Conservation (phyloP, 2,113 vertebrate genomes). For the Sula dactylatra region DNA sequence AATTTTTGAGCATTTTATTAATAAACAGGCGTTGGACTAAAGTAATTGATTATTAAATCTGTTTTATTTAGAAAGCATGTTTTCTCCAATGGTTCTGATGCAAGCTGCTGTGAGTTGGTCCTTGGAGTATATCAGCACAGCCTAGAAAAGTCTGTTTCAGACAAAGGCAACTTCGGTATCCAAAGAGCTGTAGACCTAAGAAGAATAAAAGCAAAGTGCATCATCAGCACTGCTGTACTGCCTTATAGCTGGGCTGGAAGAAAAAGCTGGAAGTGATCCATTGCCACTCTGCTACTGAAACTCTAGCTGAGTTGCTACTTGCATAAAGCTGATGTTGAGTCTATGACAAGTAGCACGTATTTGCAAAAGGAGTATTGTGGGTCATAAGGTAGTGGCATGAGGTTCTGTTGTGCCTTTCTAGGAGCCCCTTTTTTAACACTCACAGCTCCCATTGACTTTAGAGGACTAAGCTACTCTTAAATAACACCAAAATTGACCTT, state of each 20-base stretch:
- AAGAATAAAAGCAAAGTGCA: background rate
- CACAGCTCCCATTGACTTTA: accelerated
- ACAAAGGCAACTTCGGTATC: background rate
- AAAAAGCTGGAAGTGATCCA: background rate
- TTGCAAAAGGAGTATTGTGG: background rate
- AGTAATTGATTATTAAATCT: background rate
- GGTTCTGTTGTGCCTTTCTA: background rate
- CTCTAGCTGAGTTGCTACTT: background rate
- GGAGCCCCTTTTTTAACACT: background rate
- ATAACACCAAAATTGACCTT: background rate
- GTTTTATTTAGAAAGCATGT: background rate
- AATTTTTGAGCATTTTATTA: background rate
- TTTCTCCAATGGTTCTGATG: background rate
- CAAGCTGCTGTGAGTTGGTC: background rate
- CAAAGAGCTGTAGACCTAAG: background rate
- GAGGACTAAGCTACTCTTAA: background rate
- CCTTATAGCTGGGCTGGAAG: background rate
- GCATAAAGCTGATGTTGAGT: background rate
- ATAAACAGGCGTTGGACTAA: background rate
- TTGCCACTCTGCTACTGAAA: background rate
- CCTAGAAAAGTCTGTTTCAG: background rate
- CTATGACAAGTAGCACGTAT: background rate
- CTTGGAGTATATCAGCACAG: background rate
- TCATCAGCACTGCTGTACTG: background rate
- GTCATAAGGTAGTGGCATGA: background rate